Base-by-base conservation (phyloP, 2,797 vertebrate species). In the Tadarida brasiliensis region DNA sequence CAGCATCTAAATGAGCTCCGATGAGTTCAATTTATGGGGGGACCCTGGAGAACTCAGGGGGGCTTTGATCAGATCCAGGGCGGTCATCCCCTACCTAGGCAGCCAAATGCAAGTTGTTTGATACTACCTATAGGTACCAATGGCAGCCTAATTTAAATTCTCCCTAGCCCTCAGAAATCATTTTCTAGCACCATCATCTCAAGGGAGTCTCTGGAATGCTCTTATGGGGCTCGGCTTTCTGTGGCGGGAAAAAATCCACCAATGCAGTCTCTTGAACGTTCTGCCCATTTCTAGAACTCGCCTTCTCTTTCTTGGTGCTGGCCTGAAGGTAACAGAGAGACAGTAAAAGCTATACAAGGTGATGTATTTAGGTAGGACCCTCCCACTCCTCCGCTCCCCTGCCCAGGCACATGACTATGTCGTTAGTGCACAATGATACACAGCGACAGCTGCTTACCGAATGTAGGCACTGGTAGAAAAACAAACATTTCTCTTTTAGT, bases 1-100 rank as follows among this genome's bases (percentile, higher is more conserved):
- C 26, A 67, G 92, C 94, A 96, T 96, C 96, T 97, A 4, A 97
- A 96, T 96, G 96, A 95, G 57, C 84, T 67, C 11, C 1, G 5
- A 39, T 7, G 28, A 93, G 63, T 47, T 28, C 20, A 39, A 68
- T 95, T 92, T 67, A 4, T 76, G 76, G 71, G 65, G 77, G 95
- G 30, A 33, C 74, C 51, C 83, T 30, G 2, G 84, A 96, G 95
- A 96, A 96, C n/a, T 87, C 76, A 86, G 61, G 83, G 61, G 73
- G 26, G 94, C 49, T 91, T 97, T 1, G 0, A 90, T 97, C 96
- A 95, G 87, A 97, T 95, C 95, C 96, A 90, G 30, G n/a, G 92
- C 94, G 20, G 26, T n/a, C 44, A 28, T 88, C 96, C 77, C 96
- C 33, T 39, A 95, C 61, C 70, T 15, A 94, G 76, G 82, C 0